Evolutionary conservation across 1,140 invertebrate species (phyloP).

Genomic region (Pseudomyrmex gracilis): DNA sequence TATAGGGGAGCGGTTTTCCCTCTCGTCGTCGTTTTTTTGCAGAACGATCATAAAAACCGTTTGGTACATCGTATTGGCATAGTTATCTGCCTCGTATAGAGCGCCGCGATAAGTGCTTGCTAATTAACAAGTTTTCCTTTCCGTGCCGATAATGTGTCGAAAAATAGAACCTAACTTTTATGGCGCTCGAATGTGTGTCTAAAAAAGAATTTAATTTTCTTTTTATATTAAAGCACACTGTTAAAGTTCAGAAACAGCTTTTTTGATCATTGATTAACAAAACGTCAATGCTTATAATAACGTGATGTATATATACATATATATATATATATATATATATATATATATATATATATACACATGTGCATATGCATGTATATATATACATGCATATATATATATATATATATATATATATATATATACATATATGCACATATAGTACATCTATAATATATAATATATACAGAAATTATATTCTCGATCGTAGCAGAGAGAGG

Average conservation of each 20-base stretch:
- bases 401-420: not conserved
- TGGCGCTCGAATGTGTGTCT: not conserved
- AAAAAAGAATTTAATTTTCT: not conserved
- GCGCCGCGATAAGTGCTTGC: constrained; percentile 43
- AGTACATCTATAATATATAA: not conserved
- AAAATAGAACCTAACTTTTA: constrained; percentile 20
- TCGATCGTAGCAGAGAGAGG: constrained; percentile 22
- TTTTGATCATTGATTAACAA: constrained; percentile 38
- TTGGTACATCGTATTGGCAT: constrained; percentile 34
- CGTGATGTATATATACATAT: not conserved
- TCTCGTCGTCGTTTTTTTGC: constrained; percentile 31
- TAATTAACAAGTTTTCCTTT: constrained; percentile 59
- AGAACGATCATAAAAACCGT: constrained; percentile 48
- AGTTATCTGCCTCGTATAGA: constrained; percentile 28
- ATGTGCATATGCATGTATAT: no score
- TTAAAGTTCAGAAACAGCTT: constrained; percentile 19
- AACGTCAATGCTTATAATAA: constrained; percentile 4
- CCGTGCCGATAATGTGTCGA: constrained; percentile 15
- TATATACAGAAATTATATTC: constrained; percentile 31
- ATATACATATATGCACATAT: not conserved
- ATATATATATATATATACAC: not conserved
- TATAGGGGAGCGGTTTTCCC: constrained; percentile 17
- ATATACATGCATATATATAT: not conserved
- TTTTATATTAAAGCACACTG: not conserved
- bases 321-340: not conserved